phyloP scores from a whole-genome alignment of 2,113 vertebrate genomes.

The Mellivora capensis region DNA sequence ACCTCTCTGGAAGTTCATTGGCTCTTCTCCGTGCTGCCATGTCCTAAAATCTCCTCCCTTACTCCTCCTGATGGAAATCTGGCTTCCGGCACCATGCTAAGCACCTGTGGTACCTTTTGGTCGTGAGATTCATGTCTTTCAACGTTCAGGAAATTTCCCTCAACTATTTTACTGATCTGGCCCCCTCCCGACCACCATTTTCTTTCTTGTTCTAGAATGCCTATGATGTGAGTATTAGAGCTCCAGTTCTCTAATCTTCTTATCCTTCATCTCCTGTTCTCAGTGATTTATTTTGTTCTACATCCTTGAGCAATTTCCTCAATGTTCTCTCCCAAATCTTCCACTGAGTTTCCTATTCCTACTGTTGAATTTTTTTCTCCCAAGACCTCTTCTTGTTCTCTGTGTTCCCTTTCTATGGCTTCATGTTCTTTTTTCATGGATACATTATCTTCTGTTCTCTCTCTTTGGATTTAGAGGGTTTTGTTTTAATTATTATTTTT shows the following conservation, averaged over 20 bases:
- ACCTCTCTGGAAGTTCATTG: background rate
- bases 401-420: background rate
- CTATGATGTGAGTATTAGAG: background rate
- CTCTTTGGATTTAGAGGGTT: background rate
- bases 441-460: background rate
- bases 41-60: background rate
- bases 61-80: background rate
- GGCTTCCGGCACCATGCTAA: fast-evolving
- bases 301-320: background rate
- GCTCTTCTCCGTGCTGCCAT: background rate
- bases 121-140: background rate
- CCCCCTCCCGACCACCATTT: background rate
- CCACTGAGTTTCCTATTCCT: background rate
- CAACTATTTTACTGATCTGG: background rate
- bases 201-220: background rate
- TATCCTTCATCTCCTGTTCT: background rate
- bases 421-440: background rate
- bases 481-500: background rate
- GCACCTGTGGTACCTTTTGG: background rate
- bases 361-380: background rate
- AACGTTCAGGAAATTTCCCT: background rate
- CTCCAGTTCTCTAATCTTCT: background rate
- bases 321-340: background rate
- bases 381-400: background rate
- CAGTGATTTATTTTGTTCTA: background rate